Evolutionary conservation across 2,888 invertebrate genomes (phyloP).

Genomic region (Sepiola atlantica): DNA sequence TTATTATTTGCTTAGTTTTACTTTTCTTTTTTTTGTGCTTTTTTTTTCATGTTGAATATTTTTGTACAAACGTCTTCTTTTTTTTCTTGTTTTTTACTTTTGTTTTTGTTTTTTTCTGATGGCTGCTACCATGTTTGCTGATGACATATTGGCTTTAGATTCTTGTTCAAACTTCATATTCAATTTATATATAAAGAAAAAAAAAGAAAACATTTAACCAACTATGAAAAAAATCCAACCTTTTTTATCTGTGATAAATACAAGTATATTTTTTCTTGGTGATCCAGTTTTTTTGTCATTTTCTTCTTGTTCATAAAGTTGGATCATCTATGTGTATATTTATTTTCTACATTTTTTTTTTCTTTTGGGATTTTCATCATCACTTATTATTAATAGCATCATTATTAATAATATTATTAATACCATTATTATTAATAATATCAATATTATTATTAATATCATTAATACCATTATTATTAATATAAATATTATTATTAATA

Average conservation of each 20-base stretch:
- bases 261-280: slow-evolving; percentile 9
- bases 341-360: not conserved
- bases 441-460: no score
- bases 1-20: not conserved
- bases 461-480: not conserved
- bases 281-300: not conserved
- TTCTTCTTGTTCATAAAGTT: slow-evolving; percentile 22
- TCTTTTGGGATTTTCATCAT: not conserved
- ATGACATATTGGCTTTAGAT: slow-evolving; percentile 32
- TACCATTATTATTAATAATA: not conserved
- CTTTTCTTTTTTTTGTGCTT: not conserved
- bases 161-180: not conserved
- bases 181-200: not conserved
- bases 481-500: not conserved
- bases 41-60: slow-evolving; percentile 11
- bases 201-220: not conserved
- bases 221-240: slow-evolving; percentile 32
- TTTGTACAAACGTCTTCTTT: slow-evolving; percentile 15
- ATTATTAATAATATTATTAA: no score
- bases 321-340: slow-evolving; percentile 32
- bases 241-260: slow-evolving; percentile 32
- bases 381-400: not conserved
- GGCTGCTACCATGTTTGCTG: slow-evolving; percentile 32
- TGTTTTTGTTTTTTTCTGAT: not conserved
- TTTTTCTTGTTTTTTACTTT: not conserved